phyloP scores from a whole-genome alignment of 2,113 vertebrate species.

The Psettodes erumei region DNA sequence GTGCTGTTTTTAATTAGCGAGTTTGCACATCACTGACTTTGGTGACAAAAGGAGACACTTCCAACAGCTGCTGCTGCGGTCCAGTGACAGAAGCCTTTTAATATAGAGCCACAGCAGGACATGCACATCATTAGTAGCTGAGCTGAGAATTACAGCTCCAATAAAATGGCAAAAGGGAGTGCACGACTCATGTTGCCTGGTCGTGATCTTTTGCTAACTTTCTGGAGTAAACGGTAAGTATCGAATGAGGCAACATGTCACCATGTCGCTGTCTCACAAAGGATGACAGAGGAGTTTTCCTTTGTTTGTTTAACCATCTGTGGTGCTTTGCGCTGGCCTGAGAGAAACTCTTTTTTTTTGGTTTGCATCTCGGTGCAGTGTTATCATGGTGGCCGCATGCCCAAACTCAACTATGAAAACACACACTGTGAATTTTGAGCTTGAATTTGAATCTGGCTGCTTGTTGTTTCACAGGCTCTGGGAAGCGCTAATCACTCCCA shows the following conservation, averaged over 20 bases:
- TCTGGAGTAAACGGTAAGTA: too few relatives aligned
- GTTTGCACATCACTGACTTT: neutral
- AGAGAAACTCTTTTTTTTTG: neutral
- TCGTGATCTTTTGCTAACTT: too few relatives aligned
- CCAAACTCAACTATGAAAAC: neutral
- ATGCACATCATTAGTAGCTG: neutral
- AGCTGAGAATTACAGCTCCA: neutral
- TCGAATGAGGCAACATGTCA: too few relatives aligned
- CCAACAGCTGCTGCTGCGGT: neutral
- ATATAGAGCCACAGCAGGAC: neutral
- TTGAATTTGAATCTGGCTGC: constrained; percentile 34
- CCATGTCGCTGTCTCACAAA: neutral
- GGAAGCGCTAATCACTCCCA: constrained; percentile 9
- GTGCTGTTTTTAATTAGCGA: neutral
- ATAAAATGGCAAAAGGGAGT: neutral
- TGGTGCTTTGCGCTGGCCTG: neutral
- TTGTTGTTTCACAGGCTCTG: constrained; percentile 30
- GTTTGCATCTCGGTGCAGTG: neutral
- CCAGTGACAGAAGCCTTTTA: neutral
- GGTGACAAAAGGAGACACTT: neutral
- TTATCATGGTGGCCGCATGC: neutral
- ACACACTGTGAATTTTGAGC: constrained; percentile 27
- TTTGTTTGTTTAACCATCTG: neutral
- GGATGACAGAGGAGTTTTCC: neutral
- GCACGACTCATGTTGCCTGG: too few relatives aligned